Evolutionary conservation across 2,888 invertebrate genomes (phyloP), one percentile per base, ranked within the genome.

Genomic region (Himalopsyche tibetana): DNA sequence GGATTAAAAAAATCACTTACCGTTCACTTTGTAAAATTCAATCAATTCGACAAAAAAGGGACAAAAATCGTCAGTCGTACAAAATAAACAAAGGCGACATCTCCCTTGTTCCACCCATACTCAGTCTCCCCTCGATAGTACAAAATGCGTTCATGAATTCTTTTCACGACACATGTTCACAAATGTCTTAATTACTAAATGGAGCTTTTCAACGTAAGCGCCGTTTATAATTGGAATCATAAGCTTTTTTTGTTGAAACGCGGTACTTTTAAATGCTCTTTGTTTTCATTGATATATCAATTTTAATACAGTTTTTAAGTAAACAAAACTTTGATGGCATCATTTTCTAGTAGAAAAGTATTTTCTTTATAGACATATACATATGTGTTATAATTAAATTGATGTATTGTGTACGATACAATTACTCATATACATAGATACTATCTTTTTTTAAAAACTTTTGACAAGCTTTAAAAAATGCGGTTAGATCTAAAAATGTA

Each of bases 91-190:
- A 63, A 63, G 6, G 63, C 28, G 63, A 63, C 63, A 63, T 63
- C 63, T 63, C 63, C 63, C 63, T 63, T 63, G 63, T 63, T 63
- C 63, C 19, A n/a, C 11, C 19, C 11, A 4, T 63, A 63, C 19
- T 28, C 56, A 56, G 63, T 63, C 63, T 28, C 63, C 63, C 63
- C 28, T 63, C n/a, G 11, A 63, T 63, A 63, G 15, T 45, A 15
- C 51, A 15, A 51, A 63, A 15, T 63, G 4, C 28, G 63, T 63
- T 63, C 63, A 85, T 28, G 28, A 79, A 82, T 79, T 80, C 84
- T 84, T 84, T 87, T 87, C 87, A 87, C 81, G 63, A 86, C 87
- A 87, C 87, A 87, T 87, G 87, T 87, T 87, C 82, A 63, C 81
- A 80, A 15, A 79, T 79, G 74, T 82, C 79, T 87, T 84, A 87